Evolutionary conservation across 2,888 invertebrate species (phyloP).

Genomic region (Dendrolimus pini): DNA sequence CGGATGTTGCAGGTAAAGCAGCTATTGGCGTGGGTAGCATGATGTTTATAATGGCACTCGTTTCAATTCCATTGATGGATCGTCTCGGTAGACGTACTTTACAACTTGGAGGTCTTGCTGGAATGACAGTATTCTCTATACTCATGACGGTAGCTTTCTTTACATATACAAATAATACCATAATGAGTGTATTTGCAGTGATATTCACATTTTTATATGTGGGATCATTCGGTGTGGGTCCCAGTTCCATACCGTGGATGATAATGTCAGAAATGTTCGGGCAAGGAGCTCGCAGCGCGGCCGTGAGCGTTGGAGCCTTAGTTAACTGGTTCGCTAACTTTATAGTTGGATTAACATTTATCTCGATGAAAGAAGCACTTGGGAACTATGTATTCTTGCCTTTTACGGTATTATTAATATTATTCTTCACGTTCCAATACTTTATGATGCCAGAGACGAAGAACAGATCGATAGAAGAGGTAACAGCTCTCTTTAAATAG

Average conservation of each 20-base stretch:
- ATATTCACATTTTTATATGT: slow-evolving; percentile 68
- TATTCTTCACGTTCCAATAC: slow-evolving; percentile 66
- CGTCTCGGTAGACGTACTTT: slow-evolving; percentile 81
- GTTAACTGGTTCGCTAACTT: slow-evolving; percentile 74
- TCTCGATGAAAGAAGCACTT: slow-evolving; percentile 48
- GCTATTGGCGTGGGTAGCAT: slow-evolving; percentile 84
- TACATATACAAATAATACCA: slow-evolving; percentile 51
- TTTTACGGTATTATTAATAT: slow-evolving; percentile 54
- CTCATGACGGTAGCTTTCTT: slow-evolving; percentile 79
- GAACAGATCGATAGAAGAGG: slow-evolving; percentile 69
- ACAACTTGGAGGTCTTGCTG: slow-evolving; percentile 82
- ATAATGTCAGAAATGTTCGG: slow-evolving; percentile 69
- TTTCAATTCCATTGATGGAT: slow-evolving; percentile 86
- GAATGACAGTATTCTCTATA: slow-evolving; percentile 84
- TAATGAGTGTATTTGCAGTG: slow-evolving; percentile 67
- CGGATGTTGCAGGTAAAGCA: slow-evolving; percentile 78
- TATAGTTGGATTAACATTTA: slow-evolving; percentile 65
- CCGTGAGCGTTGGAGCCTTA: slow-evolving; percentile 66
- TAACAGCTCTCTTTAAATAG: slow-evolving; percentile 67
- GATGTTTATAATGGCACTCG: slow-evolving; percentile 84
- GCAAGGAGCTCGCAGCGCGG: slow-evolving; percentile 65
- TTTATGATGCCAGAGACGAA: slow-evolving; percentile 70
- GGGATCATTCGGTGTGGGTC: slow-evolving; percentile 69
- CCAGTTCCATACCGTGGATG: slow-evolving; percentile 74
- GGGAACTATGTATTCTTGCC: slow-evolving; percentile 65